A percentile compares a stretch with the other conserved stretches of the same genome.
These are phyloP conservation scores for Mythimna impura DNA, from an alignment of 2,888 invertebrate species.

Conservation along the genomic window DNA sequence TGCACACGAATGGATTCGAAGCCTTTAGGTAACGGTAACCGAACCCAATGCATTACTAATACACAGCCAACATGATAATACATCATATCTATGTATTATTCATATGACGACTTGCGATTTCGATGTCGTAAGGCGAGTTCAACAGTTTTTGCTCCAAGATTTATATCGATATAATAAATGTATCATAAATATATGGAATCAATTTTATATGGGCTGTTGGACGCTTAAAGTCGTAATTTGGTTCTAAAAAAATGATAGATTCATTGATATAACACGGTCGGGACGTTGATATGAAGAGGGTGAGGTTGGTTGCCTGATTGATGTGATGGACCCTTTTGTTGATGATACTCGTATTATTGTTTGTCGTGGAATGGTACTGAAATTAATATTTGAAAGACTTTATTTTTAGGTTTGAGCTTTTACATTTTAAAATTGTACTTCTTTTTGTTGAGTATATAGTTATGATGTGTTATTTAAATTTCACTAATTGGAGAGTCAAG, in stretches of 20 bases:
- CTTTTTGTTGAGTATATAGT: too few species aligned
- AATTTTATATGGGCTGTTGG: slow-evolving; percentile 66
- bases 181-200: slow-evolving; percentile 76
- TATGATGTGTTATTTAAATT: too few species aligned
- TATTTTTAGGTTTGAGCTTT: background rate
- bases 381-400: slow-evolving; percentile 5
- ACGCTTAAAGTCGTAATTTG: slow-evolving; percentile 64
- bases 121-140: slow-evolving; percentile 80
- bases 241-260: slow-evolving; percentile 62
- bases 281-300: slow-evolving; percentile 50
- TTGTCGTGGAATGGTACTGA: slow-evolving; percentile 2
- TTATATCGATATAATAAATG: slow-evolving; percentile 77
- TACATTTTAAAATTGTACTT: background rate
- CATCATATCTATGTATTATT: slow-evolving; percentile 85
- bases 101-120: slow-evolving; percentile 83
- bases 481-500: too few species aligned
- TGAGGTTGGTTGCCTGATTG: slow-evolving; percentile 23
- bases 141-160: slow-evolving; percentile 79
- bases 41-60: slow-evolving; percentile 69
- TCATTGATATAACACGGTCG: slow-evolving; percentile 59
- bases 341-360: slow-evolving; percentile 38
- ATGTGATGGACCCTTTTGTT: slow-evolving; percentile 24
- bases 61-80: slow-evolving; percentile 78
- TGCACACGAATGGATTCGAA: slow-evolving; percentile 56
- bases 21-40: slow-evolving; percentile 57